Evolutionary conservation across 2,888 invertebrate genomes (phyloP).

Genomic region (Orthonevra nobilis): DNA sequence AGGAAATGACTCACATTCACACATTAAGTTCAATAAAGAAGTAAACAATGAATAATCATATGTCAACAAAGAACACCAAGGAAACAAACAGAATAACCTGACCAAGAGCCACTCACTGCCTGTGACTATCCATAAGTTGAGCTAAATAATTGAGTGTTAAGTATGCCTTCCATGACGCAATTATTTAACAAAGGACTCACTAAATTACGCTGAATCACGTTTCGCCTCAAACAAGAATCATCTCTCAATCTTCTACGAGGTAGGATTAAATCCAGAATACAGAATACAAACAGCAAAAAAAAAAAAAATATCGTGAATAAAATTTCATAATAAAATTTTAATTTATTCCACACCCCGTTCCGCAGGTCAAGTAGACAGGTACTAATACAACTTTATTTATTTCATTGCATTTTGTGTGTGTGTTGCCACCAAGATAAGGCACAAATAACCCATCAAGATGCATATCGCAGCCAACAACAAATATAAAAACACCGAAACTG

Average conservation of each 20-base stretch:
- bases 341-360: slow-evolving; percentile 67
- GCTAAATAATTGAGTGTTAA: slow-evolving; percentile 51
- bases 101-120: slow-evolving; percentile 19
- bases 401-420: slow-evolving; percentile 26
- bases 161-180: slow-evolving; percentile 16
- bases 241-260: slow-evolving; percentile 37
- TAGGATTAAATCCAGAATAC: too few species aligned
- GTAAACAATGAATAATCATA: slow-evolving; percentile 17
- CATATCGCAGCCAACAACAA: slow-evolving; percentile 22
- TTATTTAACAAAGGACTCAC: slow-evolving; percentile 21
- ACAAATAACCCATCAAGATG: slow-evolving; percentile 49
- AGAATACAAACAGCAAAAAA: too few species aligned
- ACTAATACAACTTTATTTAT: slow-evolving; percentile 22
- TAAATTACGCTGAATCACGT: slow-evolving; percentile 64
- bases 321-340: slow-evolving; percentile 65
- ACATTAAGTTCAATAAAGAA: too few species aligned
- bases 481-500: too few species aligned
- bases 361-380: slow-evolving; percentile 62
- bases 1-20: too few species aligned
- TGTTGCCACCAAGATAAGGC: slow-evolving; percentile 53
- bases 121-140: slow-evolving; percentile 50
- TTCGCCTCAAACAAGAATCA: slow-evolving; percentile 29
- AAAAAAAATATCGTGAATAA: slow-evolving; percentile 49
- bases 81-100: slow-evolving; percentile 21
- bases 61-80: background rate